A percentile compares a stretch with the other conserved stretches of the same genome.
Evolutionary conservation across 2,113 vertebrate species (phyloP).

Genomic region (Elaphurus davidianus): DNA sequence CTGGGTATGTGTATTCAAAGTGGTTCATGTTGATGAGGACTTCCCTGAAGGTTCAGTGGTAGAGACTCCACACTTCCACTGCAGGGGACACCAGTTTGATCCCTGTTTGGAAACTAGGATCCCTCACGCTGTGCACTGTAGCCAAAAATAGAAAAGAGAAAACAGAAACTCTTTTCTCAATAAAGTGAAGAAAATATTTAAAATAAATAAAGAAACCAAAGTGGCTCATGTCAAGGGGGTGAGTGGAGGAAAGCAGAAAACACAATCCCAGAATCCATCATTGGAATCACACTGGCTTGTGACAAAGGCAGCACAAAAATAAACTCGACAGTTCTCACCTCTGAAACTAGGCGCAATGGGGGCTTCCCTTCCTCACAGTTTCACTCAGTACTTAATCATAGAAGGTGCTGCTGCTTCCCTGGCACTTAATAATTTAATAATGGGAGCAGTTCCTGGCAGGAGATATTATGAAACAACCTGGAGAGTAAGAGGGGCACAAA

Average conservation of each 20-base stretch:
- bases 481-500: background rate
- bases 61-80: background rate
- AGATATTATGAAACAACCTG: background rate
- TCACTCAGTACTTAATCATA: background rate
- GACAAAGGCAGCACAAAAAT: conserved; percentile 28
- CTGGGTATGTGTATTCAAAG: background rate
- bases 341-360: background rate
- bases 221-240: background rate
- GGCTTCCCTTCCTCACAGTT: conserved; percentile 22
- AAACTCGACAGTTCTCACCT: conserved; percentile 21
- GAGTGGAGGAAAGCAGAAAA: background rate
- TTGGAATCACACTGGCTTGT: conserved; percentile 43
- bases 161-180: background rate
- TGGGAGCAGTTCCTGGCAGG: background rate
- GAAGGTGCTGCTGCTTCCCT: background rate
- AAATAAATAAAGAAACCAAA: background rate
- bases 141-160: background rate
- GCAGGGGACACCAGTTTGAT: background rate
- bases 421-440: conserved; percentile 3
- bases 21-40: background rate
- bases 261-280: background rate
- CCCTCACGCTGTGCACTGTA: background rate
- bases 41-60: background rate
- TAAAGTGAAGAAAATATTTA: background rate
- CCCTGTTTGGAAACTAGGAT: background rate